phyloP scores from a whole-genome alignment of 2,113 vertebrate species.

The Dicentrarchus labrax region DNA sequence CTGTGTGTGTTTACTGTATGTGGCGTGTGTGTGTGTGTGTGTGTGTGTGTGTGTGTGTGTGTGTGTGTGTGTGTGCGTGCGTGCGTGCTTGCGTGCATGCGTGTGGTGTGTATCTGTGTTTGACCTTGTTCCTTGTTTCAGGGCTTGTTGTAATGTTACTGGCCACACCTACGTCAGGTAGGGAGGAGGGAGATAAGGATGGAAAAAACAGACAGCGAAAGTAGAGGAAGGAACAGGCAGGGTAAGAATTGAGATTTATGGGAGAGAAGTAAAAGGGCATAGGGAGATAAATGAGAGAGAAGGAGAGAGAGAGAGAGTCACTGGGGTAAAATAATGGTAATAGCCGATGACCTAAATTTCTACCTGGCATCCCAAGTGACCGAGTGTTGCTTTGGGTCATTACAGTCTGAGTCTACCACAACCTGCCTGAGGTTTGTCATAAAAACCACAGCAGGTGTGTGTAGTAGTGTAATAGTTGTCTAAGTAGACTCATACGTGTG shows the following conservation, averaged over 20 bases:
- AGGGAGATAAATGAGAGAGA: slow-evolving; percentile 16
- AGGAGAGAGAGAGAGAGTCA: background rate
- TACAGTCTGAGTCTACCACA: background rate
- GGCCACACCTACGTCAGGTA: slow-evolving; percentile 55
- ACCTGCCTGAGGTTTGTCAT: slow-evolving; percentile 43
- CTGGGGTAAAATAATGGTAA: slow-evolving; percentile 28
- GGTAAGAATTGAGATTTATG: slow-evolving; percentile 24
- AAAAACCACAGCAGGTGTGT: slow-evolving; percentile 43
- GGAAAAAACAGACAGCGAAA: background rate
- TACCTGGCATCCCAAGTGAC: slow-evolving; percentile 20
- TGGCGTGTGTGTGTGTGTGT: slow-evolving; percentile 17
- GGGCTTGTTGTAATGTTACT: slow-evolving; percentile 45
- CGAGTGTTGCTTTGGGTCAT: slow-evolving; percentile 24
- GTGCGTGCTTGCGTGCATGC: too few species aligned
- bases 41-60: slow-evolving; percentile 34
- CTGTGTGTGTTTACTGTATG: background rate
- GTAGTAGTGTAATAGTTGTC: slow-evolving; percentile 12
- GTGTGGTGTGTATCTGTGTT: slow-evolving; percentile 34
- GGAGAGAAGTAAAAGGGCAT: background rate
- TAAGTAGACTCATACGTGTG: background rate
- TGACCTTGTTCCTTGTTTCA: slow-evolving; percentile 53
- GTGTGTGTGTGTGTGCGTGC: slow-evolving; percentile 21
- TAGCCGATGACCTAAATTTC: slow-evolving; percentile 39
- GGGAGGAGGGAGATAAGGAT: slow-evolving; percentile 14
- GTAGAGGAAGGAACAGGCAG: background rate